Evolutionary conservation across 2,888 invertebrate species (phyloP), one percentile per base, ranked within the genome.

Genomic region (Phlogophora meticulosa): DNA sequence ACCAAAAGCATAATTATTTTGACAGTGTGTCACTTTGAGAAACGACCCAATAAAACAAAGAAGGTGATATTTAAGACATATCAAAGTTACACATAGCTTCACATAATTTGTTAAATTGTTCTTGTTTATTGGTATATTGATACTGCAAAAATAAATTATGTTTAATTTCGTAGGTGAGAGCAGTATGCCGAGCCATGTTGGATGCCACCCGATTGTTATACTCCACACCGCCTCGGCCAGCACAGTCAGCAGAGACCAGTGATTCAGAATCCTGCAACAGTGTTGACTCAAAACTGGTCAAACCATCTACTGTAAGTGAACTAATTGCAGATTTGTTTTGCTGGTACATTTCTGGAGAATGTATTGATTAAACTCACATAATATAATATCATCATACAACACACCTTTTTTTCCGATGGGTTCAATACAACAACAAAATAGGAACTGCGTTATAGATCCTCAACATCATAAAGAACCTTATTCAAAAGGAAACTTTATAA

Each of bases 161-260:
- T 10, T 46, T 28, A 38, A 7, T 66, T 72, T 48, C 70, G 13
- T 67, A 96, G 96, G 95, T 96, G 0, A 85, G 96, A 84, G 97
- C 97, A 72, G 97, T 98, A 13, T 98, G 98, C 87, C 95, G 97
- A 68, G 97, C 97, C 72, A 98, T 98, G 95, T 91, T 98, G 74
- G 98, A 98, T 89, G 98, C 98, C 78, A 97, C 98, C 4, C 97
- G 98, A 81, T 93, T 96, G 56, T 96, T 97, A 92, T 98, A 97
- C 85, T 96, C 96, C 24, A 95, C 96, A 24, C 96, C 95, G 7
- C 89, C 95, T 15, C 89, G 93, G 43, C 90, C 93, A 40, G 86
- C 94, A 32, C 94, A 96, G 42, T 93, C 96, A 1, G 93, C 96
- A 0, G 96, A 96, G 70, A 94, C 91, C 42, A 96, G 94, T 84